phyloP scores from a whole-genome alignment of 1,140 invertebrate genomes.

The Gryllus bimaculatus region DNA sequence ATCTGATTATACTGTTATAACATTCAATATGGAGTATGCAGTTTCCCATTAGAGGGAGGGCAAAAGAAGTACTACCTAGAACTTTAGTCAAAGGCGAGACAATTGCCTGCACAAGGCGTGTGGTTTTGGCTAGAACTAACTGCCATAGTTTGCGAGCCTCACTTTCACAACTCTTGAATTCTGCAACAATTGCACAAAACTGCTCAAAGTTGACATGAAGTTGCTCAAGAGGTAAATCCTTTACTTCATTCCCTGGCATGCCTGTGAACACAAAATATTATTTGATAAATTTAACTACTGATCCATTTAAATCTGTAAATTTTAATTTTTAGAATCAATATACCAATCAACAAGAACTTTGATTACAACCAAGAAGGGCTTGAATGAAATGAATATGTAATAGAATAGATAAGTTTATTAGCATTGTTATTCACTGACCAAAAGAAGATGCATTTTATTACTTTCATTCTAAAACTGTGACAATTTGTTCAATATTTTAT shows the following conservation, averaged over 20 bases:
- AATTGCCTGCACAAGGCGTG: slow-evolving; percentile 29
- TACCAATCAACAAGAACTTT: too few relatives aligned
- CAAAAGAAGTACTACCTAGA: slow-evolving; percentile 27
- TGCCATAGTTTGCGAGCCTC: slow-evolving; percentile 29
- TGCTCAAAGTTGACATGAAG: slow-evolving; percentile 52
- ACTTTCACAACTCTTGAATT: slow-evolving; percentile 42
- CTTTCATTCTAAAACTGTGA: too few relatives aligned
- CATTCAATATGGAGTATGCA: too few relatives aligned
- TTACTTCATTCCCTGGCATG: slow-evolving; percentile 18
- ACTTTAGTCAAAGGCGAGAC: slow-evolving; percentile 29
- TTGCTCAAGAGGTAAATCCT: slow-evolving; percentile 19
- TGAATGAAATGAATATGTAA: too few relatives aligned
- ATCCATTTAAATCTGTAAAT: too few relatives aligned
- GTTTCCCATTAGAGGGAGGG: not conserved
- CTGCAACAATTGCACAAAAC: slow-evolving; percentile 51
- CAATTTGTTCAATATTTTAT: too few relatives aligned
- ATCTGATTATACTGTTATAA: too few relatives aligned
- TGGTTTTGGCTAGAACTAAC: slow-evolving; percentile 28
- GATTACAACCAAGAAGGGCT: too few relatives aligned
- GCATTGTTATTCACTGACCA: too few relatives aligned
- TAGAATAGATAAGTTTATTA: too few relatives aligned
- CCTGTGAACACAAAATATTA: slow-evolving; percentile 12
- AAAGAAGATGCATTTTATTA: too few relatives aligned
- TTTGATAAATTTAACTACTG: not conserved
- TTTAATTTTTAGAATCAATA: too few relatives aligned